Evolutionary conservation across 1,140 invertebrate genomes (phyloP), one percentile per base, ranked within the genome.

Genomic region (Chironomus tepperi): DNA sequence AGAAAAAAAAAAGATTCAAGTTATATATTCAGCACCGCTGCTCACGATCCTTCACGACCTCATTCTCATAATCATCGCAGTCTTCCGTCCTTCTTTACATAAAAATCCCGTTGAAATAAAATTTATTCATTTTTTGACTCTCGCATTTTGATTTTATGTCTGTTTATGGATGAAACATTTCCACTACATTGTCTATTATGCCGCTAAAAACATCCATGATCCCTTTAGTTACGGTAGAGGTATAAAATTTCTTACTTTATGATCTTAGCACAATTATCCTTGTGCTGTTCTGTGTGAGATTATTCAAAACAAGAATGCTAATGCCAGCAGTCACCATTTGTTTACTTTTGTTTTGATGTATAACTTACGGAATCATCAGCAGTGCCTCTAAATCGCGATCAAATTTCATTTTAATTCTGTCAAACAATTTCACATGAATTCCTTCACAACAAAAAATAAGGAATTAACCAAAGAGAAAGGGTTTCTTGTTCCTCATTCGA

Each of bases 271-370:
- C 18, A 15, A 57, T n/a, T n/a, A 7, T 57, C 47, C 2, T 57
- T n/a, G n/a, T 57, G 10, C 9, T 57, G n/a, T n/a, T 57, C n/a
- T 57, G 47, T 10, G 9, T 57, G 10, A 12, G 9, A 12, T 57
- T 12, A 57, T 57, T n/a, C 47, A 57, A n/a, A 12, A n/a, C 47
- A 34, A 34, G 24, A 34, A 57, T 57, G 47, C 12, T n/a, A 5
- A 57, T 57, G 12, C 12, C 12, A 57, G 43, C 2, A 47, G 47
- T 57, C 12, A 70, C 65, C 18, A 7, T 18, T 70, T 70, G 65
- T 70, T 70, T 70, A 70, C 18, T 70, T 70, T 70, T 70, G 65
- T 70, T 70, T 70, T 70, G 65, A 70, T 18, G 65, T 15, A 70
- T 70, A 70, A 70, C 7, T 70, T 70, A 70, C 65, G 19, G 65